Evolutionary conservation across 2,113 vertebrate species (phyloP).

Genomic region (Rhinolophus ferrumequinum): DNA sequence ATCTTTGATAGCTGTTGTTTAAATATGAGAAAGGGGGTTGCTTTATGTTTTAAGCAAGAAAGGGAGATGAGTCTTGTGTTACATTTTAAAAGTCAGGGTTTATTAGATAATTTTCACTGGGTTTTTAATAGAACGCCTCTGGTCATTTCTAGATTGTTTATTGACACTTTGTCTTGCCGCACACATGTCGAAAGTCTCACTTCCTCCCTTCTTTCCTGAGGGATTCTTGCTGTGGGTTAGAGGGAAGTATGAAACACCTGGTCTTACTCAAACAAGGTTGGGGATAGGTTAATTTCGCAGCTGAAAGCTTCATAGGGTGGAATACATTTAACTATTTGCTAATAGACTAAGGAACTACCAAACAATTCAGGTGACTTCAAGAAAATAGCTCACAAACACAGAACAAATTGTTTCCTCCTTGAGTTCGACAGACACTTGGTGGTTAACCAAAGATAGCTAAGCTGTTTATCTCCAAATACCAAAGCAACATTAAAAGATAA

Average conservation of each 20-base stretch:
- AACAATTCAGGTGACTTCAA: background rate
- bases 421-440: background rate
- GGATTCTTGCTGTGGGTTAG: conserved; percentile 52
- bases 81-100: conserved; percentile 58
- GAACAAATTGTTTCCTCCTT: background rate
- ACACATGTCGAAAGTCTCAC: conserved; percentile 13
- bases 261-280: conserved; percentile 18
- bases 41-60: conserved; percentile 58
- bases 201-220: conserved; percentile 64
- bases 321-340: background rate
- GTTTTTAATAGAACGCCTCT: conserved; percentile 61
- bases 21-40: conserved; percentile 42
- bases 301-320: background rate
- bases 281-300: conserved; percentile 16
- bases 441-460: background rate
- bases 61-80: conserved; percentile 55
- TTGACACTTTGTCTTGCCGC: conserved; percentile 18
- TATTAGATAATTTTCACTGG: conserved; percentile 21
- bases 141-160: conserved; percentile 57
- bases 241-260: conserved; percentile 53
- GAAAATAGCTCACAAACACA: background rate
- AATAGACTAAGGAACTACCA: background rate
- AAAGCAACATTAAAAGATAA: background rate
- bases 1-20: conserved; percentile 77
- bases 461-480: background rate